Conservation (phyloP, 2,113 vertebrate species). For the Coracopsis vasa region DNA sequence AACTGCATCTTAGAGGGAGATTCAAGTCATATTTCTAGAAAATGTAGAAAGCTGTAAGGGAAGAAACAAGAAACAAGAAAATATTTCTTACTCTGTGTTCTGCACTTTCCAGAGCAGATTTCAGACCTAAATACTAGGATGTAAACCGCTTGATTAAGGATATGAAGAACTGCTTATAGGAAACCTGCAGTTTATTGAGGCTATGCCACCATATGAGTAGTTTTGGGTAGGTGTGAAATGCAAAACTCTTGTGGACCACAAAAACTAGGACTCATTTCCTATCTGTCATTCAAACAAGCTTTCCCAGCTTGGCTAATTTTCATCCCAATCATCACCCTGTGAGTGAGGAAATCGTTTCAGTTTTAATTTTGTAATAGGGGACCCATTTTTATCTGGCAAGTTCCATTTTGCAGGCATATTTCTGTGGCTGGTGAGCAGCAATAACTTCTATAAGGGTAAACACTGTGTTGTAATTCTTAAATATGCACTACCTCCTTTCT, state of each 20-base stretch:
- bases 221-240: not conserved
- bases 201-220: not conserved
- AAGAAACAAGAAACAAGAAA: not conserved
- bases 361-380: not conserved
- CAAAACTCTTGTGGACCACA: not conserved
- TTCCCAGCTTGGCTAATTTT: not conserved
- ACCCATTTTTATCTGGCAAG: not conserved
- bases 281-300: not conserved
- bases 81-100: not conserved
- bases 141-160: not conserved
- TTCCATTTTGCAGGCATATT: not conserved
- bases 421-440: not conserved
- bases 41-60: not conserved
- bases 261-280: not conserved
- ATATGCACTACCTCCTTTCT: not conserved
- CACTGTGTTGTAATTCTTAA: not conserved
- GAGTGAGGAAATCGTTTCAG: not conserved
- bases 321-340: not conserved
- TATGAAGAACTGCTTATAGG: not conserved
- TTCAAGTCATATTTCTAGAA: not conserved
- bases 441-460: not conserved
- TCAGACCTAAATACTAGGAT: not conserved
- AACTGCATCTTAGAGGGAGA: not conserved
- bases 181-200: not conserved
- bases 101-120: not conserved